Evolutionary conservation across 2,113 vertebrate genomes (phyloP), one percentile per base, ranked within the genome.

Genomic region (Vanacampus margaritifer): DNA sequence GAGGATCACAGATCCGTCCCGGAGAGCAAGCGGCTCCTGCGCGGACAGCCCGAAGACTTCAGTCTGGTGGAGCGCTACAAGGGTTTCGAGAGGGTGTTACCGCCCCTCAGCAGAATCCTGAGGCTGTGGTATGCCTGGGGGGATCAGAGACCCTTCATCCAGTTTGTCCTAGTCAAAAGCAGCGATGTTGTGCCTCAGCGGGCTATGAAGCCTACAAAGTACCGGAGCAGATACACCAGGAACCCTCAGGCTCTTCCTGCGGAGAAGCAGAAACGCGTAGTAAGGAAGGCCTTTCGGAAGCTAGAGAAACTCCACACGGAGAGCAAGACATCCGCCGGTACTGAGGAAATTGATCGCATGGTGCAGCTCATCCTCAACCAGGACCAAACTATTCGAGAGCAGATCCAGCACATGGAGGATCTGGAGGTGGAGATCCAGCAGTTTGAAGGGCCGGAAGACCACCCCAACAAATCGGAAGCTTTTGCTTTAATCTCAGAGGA

Each of bases 61-160:
- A 96, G 94, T 78, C 93, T 99, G 7, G 79, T 97, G 1, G 97
- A 98, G 84, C 92, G 93, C 73, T 99, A 96, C 96, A 95, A 94
- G 80, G 95, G 95, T 2, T 96, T 95, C 0, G 95, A 99, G 78
- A 82, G 96, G 57, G 93, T 91, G 0, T 80, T 98, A 76, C 97
- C 96, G 11, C 95, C 96, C 0, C 89, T 95, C 21, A 97, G 95
- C 32, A 94, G 95, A 69, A 95, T 99, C 72, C 84, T 98, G 64
- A 92, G 95, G 68, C 92, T 99, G 24, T 99, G 95, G 94, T 94
- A 92, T 17, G 94, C 95, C 0, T 98, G 97, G 97, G 96, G 97
- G 0, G 94, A 96, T 26, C 94, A 99, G 80, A 93, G 90, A 65
- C 80, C 93, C 50, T 95, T 92, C 59, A 92, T 98, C 83, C 91